Percentiles rank a stretch among this genome's conserved stretches.
Conservation (phyloP, 2,797 vertebrate genomes). For the Paedocypris micromegethes region DNA sequence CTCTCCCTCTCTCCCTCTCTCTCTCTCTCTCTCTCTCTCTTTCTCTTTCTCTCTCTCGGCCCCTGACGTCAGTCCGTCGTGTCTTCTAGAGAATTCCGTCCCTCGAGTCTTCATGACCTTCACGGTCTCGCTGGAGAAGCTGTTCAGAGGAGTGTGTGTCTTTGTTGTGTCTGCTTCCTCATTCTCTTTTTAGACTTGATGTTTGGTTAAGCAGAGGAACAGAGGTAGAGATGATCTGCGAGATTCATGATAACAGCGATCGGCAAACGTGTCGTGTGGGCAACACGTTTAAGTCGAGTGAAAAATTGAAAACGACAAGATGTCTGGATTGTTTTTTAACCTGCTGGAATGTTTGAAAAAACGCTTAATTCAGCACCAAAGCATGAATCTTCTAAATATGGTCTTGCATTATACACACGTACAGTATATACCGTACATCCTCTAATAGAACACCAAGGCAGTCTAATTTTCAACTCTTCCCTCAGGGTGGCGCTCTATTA, state of each 20-base stretch:
- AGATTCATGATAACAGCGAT: background rate
- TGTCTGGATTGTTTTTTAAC: too few relatives aligned
- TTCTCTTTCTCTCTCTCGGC: constrained; percentile 18
- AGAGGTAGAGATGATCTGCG: background rate
- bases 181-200: constrained; percentile 19
- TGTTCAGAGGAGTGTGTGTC: constrained; percentile 20
- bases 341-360: too few relatives aligned
- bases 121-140: constrained; percentile 18
- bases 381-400: too few relatives aligned
- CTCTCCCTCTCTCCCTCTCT: constrained; percentile 23
- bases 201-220: constrained; percentile 21
- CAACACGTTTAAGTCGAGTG: too few relatives aligned
- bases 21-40: constrained; percentile 30
- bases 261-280: background rate
- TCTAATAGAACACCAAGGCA: too few relatives aligned
- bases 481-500: too few relatives aligned
- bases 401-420: too few relatives aligned
- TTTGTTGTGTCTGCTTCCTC: constrained; percentile 24
- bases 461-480: too few relatives aligned
- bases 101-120: constrained; percentile 36
- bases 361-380: too few relatives aligned
- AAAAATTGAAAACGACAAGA: too few relatives aligned
- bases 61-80: constrained; percentile 18
- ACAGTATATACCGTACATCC: too few relatives aligned
- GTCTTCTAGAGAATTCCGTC: constrained; percentile 24